These are phyloP conservation scores for Himalopsyche anomala DNA, from an alignment of 2,888 invertebrate genomes.

Conservation along the genomic window DNA sequence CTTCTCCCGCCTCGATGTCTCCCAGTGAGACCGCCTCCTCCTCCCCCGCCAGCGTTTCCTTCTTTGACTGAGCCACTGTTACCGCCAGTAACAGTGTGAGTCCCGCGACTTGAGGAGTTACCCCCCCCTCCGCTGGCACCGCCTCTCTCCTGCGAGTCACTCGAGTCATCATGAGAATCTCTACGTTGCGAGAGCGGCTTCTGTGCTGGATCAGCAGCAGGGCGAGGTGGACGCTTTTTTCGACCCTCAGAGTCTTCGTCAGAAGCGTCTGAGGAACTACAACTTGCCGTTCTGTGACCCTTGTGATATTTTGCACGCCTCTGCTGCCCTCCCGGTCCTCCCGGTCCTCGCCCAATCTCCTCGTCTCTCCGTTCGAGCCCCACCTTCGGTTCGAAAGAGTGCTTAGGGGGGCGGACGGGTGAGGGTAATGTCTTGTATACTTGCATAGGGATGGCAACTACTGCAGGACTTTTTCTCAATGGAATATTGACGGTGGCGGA, in stretches of 20 bases:
- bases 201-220: conserved; percentile 77
- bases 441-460: conserved; percentile 69
- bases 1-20: conserved; percentile 77
- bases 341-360: conserved; percentile 67
- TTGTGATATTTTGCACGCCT: conserved; percentile 84
- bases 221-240: conserved; percentile 87
- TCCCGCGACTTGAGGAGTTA: conserved; percentile 60
- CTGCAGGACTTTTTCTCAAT: conserved; percentile 70
- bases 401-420: conserved; percentile 71
- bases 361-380: conserved; percentile 59
- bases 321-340: conserved; percentile 74
- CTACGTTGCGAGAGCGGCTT: conserved; percentile 81
- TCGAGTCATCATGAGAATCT: conserved; percentile 91
- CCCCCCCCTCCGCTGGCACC: conserved; percentile 76
- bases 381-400: conserved; percentile 75
- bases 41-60: conserved; percentile 67
- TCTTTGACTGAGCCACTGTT: conserved; percentile 74
- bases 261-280: conserved; percentile 95
- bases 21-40: conserved; percentile 66
- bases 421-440: conserved; percentile 80
- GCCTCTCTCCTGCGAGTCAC: conserved; percentile 88
- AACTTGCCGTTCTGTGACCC: conserved; percentile 86
- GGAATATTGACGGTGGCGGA: conserved; percentile 77
- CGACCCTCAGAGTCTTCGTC: conserved; percentile 91
- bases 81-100: conserved; percentile 66